These are phyloP conservation scores for Pyralis farinalis DNA, from an alignment of 2,888 invertebrate species.

Conservation along the genomic window DNA sequence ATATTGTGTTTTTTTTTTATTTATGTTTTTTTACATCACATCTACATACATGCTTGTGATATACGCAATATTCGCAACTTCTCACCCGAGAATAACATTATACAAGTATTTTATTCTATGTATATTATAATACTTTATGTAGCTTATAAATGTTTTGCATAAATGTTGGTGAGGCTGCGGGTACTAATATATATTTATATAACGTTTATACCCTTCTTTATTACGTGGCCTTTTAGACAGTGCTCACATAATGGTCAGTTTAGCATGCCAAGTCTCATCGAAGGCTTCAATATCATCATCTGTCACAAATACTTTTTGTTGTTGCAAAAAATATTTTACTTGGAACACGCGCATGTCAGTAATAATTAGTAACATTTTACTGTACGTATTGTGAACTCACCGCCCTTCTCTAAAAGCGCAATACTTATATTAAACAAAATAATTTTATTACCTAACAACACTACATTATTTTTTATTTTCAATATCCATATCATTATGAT, in stretches of 20 bases:
- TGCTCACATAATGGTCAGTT: not conserved
- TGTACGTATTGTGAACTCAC: constrained; percentile 2
- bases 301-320: not conserved
- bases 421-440: constrained; percentile 68
- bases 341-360: not conserved
- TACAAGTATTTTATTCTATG: constrained; percentile 1
- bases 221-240: not conserved
- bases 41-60: constrained; percentile 18
- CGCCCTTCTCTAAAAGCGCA: constrained; percentile 29
- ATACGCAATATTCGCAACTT: too few species aligned
- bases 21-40: constrained; percentile 16
- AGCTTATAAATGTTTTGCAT: constrained; percentile 8
- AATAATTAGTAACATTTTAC: not conserved
- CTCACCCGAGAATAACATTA: too few species aligned
- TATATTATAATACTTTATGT: constrained; percentile 1
- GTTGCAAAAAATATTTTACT: too few species aligned
- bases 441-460: constrained; percentile 4
- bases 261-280: not conserved
- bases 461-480: constrained; percentile 7
- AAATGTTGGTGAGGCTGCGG: constrained; percentile 6
- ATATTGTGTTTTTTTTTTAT: constrained; percentile 5
- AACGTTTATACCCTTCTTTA: too few species aligned
- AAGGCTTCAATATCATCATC: not conserved
- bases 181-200: not conserved
- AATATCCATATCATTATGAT: constrained; percentile 10